phyloP scores from a whole-genome alignment of 2,797 vertebrate genomes.

The Characodon lateralis region DNA sequence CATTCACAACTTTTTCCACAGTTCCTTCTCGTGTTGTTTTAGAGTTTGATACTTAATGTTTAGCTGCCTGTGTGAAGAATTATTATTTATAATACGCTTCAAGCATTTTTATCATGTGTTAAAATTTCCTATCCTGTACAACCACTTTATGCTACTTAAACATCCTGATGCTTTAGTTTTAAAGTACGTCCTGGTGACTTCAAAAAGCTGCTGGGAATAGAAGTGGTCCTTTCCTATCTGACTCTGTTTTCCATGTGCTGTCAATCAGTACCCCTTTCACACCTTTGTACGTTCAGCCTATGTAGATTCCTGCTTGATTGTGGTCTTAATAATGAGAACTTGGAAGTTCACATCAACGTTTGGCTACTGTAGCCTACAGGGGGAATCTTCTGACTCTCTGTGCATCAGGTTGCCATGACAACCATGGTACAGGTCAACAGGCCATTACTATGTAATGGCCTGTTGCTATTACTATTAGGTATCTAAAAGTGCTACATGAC shows the following conservation, averaged over 20 bases:
- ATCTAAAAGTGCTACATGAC: background rate
- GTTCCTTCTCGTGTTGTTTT: background rate
- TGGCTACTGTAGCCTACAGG: background rate
- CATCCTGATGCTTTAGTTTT: background rate
- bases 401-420: background rate
- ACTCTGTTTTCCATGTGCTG: background rate
- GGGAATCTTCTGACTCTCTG: background rate
- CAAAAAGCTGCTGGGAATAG: background rate
- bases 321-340: background rate
- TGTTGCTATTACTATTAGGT: too few relatives aligned
- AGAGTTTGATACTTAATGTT: background rate
- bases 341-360: background rate
- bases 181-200: background rate
- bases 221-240: background rate
- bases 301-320: background rate
- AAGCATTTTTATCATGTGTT: background rate
- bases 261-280: background rate
- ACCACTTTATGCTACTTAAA: background rate
- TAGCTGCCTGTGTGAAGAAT: background rate
- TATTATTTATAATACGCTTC: background rate
- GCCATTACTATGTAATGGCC: too few relatives aligned
- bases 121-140: background rate
- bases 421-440: background rate
- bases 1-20: background rate
- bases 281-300: background rate